Base-by-base conservation (phyloP, 2,113 vertebrate species). In the Hipposideros armiger region DNA sequence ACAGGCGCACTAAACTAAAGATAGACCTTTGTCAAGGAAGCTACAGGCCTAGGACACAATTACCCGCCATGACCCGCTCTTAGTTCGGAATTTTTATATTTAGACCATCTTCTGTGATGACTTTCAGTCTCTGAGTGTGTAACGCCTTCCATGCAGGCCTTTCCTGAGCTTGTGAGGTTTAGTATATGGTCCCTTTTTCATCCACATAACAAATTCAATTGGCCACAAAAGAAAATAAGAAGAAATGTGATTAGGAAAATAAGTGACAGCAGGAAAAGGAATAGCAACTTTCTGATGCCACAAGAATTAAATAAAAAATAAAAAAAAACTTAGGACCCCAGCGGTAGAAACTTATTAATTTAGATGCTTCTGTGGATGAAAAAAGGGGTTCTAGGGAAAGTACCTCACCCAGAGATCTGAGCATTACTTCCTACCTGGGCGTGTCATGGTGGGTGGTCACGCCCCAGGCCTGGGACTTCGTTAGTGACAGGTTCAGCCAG, bases 101-200 rank as follows among this genome's bases (percentile, higher is more conserved):
- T 56, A 81, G 56, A 45, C 11, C 36, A 42, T 30, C 24, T 54
- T 60, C 9, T 28, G 14, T 28, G 54, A 13, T 66, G 15, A 8
- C 64, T 66, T n/a, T n/a, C 16, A 9, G 9, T 19, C 30, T 77
- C 74, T 54, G 74, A 50, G 74, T 54, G 32, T 50, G 19, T 52
- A 32, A 10, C 7, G 3, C 16, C 17, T 7, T 0, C 66, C 16
- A 4, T 8, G 5, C 32, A 19, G n/a, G n/a, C n/a, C 66, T 69
- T 32, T 32, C 66, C n/a, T 36, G n/a, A 69, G 66, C 16, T 69
- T 69, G 32, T 69, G 16, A n/a, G 66, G 66, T n/a, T 69, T n/a
- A 66, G 66, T 36, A 1, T 69, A n/a, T 36, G 66, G 66, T n/a
- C 8, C n/a, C n/a, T 36, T 36, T 69, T 69, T n/a, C n/a, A 16